Evolutionary conservation across 2,113 vertebrate genomes (phyloP).

Genomic region (Colistium nudipinnis): DNA sequence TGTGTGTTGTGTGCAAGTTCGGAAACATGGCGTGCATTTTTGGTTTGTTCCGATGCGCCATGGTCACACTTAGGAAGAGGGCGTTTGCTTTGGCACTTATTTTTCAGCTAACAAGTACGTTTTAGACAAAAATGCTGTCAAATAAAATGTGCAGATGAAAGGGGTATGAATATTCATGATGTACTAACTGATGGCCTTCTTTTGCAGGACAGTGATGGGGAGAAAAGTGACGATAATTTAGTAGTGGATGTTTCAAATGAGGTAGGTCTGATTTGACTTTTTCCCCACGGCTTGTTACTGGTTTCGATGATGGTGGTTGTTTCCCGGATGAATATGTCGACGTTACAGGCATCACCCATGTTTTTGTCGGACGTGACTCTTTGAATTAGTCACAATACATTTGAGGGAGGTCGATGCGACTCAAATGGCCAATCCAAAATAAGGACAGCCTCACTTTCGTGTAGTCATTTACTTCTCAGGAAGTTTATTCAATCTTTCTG

Average conservation of each 20-base stretch:
- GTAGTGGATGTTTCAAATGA: slow-evolving; percentile 98
- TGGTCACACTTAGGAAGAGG: not conserved
- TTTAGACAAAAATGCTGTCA: not conserved
- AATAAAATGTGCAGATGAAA: not conserved
- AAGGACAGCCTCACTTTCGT: slow-evolving; percentile 12
- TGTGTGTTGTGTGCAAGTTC: not conserved
- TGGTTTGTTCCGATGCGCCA: not conserved
- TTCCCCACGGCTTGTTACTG: not conserved
- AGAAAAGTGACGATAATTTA: slow-evolving; percentile 94
- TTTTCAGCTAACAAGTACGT: not conserved
- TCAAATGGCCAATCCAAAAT: not conserved
- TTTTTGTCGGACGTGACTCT: not conserved
- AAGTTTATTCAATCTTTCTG: slow-evolving; percentile 9
- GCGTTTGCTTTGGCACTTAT: not conserved
- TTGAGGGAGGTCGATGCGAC: not conserved
- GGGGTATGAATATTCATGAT: not conserved
- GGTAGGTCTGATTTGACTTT: slow-evolving; percentile 62
- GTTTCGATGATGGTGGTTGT: not conserved
- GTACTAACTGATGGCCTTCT: slow-evolving; percentile 18
- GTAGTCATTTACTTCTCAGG: not conserved
- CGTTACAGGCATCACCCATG: not conserved
- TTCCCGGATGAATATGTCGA: not conserved
- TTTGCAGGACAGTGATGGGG: slow-evolving; percentile 93
- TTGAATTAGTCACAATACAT: slow-evolving; percentile 13
- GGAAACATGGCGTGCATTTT: not conserved